These are phyloP conservation scores for Cydia strobilella DNA, from an alignment of 1,140 invertebrate species.

Conservation along the genomic window DNA sequence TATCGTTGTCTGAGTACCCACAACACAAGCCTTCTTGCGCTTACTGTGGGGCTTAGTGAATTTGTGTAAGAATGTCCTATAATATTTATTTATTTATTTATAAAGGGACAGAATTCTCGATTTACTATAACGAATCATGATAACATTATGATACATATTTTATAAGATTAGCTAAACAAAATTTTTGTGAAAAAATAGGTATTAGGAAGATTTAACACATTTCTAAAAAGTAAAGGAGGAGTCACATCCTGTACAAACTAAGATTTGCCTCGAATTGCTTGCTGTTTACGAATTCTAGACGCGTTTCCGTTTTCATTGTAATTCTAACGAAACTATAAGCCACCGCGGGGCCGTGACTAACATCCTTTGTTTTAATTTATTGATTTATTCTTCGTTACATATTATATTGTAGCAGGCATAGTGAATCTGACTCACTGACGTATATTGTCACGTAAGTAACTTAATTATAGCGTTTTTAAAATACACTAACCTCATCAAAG, in stretches of 20 bases:
- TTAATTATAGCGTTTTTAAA: slow-evolving; percentile 8
- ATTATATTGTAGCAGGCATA: neutral
- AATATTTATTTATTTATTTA: too few species aligned
- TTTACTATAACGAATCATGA: too few species aligned
- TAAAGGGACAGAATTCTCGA: too few species aligned
- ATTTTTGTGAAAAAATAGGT: too few species aligned
- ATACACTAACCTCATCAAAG: slow-evolving; percentile 90
- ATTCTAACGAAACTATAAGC: neutral
- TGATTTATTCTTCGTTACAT: slow-evolving; percentile 11
- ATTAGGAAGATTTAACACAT: too few species aligned
- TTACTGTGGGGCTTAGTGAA: too few species aligned
- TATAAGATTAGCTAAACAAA: too few species aligned
- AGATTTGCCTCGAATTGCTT: neutral
- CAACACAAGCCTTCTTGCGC: too few species aligned
- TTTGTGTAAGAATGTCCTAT: too few species aligned
- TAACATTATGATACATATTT: too few species aligned
- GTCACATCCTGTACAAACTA: neutral
- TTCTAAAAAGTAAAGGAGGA: too few species aligned
- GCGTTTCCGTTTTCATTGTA: neutral
- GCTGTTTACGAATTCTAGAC: slow-evolving; percentile 23
- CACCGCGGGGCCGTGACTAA: neutral
- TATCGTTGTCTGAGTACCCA: too few species aligned
- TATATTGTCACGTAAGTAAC: neutral
- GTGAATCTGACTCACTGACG: neutral
- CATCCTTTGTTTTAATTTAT: neutral